phyloP scores from a whole-genome alignment of 2,113 vertebrate genomes.

The Zeus faber region DNA sequence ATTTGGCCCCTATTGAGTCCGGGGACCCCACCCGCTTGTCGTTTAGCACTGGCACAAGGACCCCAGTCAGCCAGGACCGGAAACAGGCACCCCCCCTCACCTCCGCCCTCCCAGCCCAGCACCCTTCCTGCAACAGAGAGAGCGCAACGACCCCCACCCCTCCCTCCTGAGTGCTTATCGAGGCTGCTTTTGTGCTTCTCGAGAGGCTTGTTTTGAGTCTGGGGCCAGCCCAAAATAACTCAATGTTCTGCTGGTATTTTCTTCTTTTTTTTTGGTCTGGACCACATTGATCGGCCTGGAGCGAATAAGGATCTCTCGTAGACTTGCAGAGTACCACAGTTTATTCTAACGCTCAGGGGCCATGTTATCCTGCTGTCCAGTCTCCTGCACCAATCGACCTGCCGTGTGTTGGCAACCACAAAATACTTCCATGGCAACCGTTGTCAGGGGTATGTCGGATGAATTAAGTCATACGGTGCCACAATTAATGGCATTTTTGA shows the following conservation, averaged over 20 bases:
- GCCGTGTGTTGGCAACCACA: neutral
- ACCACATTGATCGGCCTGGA: too few species aligned
- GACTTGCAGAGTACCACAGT: too few species aligned
- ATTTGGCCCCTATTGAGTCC: constrained; percentile 15
- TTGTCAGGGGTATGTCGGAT: neutral
- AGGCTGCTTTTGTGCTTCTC: neutral
- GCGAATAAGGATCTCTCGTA: too few species aligned
- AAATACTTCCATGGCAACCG: neutral
- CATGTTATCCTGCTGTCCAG: too few species aligned
- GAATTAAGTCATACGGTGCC: neutral
- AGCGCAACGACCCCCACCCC: neutral
- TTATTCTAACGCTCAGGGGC: too few species aligned
- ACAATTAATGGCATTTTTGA: neutral
- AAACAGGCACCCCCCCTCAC: constrained; percentile 29
- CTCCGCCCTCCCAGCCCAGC: neutral
- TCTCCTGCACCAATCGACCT: neutral
- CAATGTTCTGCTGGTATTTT: too few species aligned
- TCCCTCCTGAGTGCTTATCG: constrained; percentile 7
- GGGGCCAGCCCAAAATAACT: too few species aligned
- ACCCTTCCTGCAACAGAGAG: constrained; percentile 30
- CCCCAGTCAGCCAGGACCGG: constrained; percentile 42
- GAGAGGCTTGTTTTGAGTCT: too few species aligned
- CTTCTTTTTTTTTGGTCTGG: too few species aligned
- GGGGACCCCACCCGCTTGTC: constrained; percentile 29
- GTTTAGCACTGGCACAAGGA: constrained; percentile 27